Evolutionary conservation across 2,113 vertebrate species (phyloP).

Genomic region (Lepisosteus osseus): DNA sequence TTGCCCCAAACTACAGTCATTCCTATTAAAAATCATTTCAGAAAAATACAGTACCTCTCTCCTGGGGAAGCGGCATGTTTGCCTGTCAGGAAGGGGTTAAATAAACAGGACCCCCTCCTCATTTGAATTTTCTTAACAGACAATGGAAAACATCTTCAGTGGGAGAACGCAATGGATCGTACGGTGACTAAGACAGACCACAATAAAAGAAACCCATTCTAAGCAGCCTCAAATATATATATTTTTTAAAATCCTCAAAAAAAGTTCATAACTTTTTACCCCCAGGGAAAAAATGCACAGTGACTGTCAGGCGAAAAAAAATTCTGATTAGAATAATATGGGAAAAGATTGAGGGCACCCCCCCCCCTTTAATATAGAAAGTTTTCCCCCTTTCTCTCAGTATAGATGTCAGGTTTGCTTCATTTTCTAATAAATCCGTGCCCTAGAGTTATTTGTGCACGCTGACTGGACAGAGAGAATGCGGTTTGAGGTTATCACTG

Average conservation of each 20-base stretch:
- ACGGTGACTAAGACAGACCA: neutral
- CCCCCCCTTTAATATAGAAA: slow-evolving; percentile 61
- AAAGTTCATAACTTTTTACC: slow-evolving; percentile 63
- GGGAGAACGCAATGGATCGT: neutral
- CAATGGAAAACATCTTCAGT: slow-evolving; percentile 4
- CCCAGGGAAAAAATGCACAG: slow-evolving; percentile 57
- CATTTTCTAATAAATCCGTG: slow-evolving; percentile 82
- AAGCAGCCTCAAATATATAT: slow-evolving; percentile 5
- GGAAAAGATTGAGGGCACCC: slow-evolving; percentile 53
- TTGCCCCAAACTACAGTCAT: no score
- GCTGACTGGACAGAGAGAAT: slow-evolving; percentile 44
- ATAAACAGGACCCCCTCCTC: neutral
- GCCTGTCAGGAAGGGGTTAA: neutral
- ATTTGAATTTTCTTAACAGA: slow-evolving; percentile 1
- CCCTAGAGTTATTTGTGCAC: slow-evolving; percentile 67
- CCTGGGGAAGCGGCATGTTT: no score
- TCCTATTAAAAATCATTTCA: no score
- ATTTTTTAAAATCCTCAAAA: slow-evolving; percentile 24
- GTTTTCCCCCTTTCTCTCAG: slow-evolving; percentile 33
- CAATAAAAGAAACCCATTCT: slow-evolving; percentile 17
- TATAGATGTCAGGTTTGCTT: slow-evolving; percentile 60
- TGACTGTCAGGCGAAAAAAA: slow-evolving; percentile 62
- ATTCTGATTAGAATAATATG: slow-evolving; percentile 72
- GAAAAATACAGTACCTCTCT: no score
- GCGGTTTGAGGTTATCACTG: slow-evolving; percentile 41